phyloP scores from a whole-genome alignment of 2,113 vertebrate genomes.

The Atractosteus spatula region DNA sequence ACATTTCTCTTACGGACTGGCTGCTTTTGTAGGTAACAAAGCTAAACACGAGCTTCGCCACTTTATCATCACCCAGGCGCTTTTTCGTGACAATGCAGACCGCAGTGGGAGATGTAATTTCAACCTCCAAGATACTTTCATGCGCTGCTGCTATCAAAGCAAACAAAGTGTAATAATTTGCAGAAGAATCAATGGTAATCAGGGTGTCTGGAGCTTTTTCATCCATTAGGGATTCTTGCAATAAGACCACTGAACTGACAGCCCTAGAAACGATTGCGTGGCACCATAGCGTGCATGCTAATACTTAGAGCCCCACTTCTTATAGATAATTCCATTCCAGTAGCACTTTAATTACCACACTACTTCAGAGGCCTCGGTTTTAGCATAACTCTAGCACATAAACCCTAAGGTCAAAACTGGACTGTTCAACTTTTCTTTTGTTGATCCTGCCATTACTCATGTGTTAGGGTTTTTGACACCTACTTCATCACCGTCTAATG shows the following conservation, averaged over 20 bases:
- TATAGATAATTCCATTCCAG: not conserved
- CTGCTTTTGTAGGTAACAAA: conserved; percentile 19
- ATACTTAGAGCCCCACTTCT: conserved; percentile 17
- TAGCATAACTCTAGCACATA: not conserved
- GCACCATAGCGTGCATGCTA: conserved; percentile 24
- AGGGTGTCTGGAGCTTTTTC: conserved; percentile 24
- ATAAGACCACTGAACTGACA: conserved; percentile 9
- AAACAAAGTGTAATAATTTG: conserved; percentile 39
- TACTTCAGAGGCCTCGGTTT: not conserved
- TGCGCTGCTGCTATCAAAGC: conserved; percentile 34
- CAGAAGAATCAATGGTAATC: conserved; percentile 44
- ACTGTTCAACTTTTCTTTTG: too few relatives aligned
- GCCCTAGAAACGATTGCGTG: conserved; percentile 31
- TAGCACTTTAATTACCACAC: not conserved
- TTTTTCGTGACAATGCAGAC: conserved; percentile 27
- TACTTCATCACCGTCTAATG: too few relatives aligned
- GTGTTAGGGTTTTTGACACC: too few relatives aligned
- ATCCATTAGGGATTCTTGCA: conserved; percentile 29
- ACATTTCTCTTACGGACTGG: conserved; percentile 10
- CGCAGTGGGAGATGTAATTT: conserved; percentile 37
- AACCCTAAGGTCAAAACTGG: not conserved
- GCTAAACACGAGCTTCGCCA: conserved; percentile 20
- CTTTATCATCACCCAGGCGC: conserved; percentile 27
- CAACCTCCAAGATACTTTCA: conserved; percentile 32
- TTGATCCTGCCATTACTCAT: too few relatives aligned